A percentile compares a stretch with the other conserved stretches of the same genome.
Evolutionary conservation across 1,140 invertebrate species (phyloP).

Genomic region (Drosophila pseudoananassae): DNA sequence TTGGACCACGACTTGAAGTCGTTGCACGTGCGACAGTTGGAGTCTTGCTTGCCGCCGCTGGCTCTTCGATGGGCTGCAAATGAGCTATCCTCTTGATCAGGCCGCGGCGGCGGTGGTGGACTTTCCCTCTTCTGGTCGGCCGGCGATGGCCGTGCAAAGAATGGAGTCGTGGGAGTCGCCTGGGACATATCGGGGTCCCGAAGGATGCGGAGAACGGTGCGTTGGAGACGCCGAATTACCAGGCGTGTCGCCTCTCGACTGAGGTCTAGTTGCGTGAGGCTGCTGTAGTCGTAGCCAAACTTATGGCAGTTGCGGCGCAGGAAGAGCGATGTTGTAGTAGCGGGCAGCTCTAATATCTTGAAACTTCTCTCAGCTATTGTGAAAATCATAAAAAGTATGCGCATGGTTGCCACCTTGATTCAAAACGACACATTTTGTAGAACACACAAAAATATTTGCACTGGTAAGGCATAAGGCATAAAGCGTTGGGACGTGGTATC

Average conservation of each 20-base stretch:
- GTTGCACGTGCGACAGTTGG: constrained; percentile 88
- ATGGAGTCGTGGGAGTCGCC: constrained; percentile 39
- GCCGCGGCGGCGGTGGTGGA: constrained; percentile 7
- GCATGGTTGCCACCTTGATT: constrained; percentile 58
- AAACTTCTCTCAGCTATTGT: constrained; percentile 58
- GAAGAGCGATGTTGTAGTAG: constrained; percentile 19
- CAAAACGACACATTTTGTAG: constrained; percentile 30
- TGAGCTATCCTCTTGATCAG: constrained; percentile 11
- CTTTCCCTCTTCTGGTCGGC: constrained; percentile 1
- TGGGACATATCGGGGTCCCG: constrained; percentile 64
- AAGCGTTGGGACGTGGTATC: not conserved
- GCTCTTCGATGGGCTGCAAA: constrained; percentile 26
- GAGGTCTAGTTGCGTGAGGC: constrained; percentile 33
- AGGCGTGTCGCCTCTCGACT: constrained; percentile 56
- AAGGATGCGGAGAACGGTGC: constrained; percentile 52
- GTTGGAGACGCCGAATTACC: constrained; percentile 57
- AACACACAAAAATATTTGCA: not conserved
- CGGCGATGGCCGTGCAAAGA: constrained; percentile 9
- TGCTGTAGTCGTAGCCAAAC: constrained; percentile 40
- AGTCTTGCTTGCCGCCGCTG: constrained; percentile 54
- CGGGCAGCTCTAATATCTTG: constrained; percentile 32
- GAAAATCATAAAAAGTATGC: constrained; percentile 57
- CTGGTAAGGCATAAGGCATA: not conserved
- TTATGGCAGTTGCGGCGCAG: constrained; percentile 51
- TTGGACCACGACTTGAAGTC: constrained; percentile 91